Evolutionary conservation across 2,888 invertebrate species (phyloP), one percentile per base, ranked within the genome.

Genomic region (Aleiodes leptofemur): DNA sequence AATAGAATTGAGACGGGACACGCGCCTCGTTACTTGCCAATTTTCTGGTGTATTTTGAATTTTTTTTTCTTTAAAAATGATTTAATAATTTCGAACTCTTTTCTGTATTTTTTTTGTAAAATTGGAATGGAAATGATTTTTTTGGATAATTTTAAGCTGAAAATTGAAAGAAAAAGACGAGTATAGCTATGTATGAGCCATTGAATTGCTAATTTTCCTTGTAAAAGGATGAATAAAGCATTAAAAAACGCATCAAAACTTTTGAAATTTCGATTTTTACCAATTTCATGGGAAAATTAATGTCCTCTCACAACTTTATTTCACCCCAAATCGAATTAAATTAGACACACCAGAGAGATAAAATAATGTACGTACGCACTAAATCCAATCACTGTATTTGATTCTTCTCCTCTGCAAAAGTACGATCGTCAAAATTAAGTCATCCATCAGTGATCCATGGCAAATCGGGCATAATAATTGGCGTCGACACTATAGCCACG

Each of bases 11-110:
- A 80, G 78, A 43, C 80, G 76, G 79, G 88, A 84, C 88, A 88
- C 88, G 87, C 85, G 88, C 84, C 88, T 87, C 84, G 85, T 88
- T 87, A 87, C 82, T 79, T 82, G 82, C 57, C 84, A 82, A 86
- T 88, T 79, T 85, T 78, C 78, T 78, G 80, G 78, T 77, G 78
- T 78, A 69, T 74, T 74, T 74, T 70, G 59, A 50, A 56, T 31
- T 68, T 48, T 66, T 55, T 69, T 64, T 31, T 50, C 53, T 55
- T 29, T 14, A 34, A 43, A 53, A 69, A 50, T 72, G 66, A n/a
- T 69, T 69, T 69, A 73, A 73, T 72, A 55, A 76, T 76, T 77
- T 2, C 23, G 2, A 23, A 23, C 23, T 23, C 23, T n/a, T n/a
- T n/a, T n/a, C n/a, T n/a, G n/a, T n/a, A n/a, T n/a, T n/a, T n/a